Evolutionary conservation across 2,113 vertebrate genomes (phyloP), one percentile per base, ranked within the genome.

Genomic region (Chaetops frenatus): DNA sequence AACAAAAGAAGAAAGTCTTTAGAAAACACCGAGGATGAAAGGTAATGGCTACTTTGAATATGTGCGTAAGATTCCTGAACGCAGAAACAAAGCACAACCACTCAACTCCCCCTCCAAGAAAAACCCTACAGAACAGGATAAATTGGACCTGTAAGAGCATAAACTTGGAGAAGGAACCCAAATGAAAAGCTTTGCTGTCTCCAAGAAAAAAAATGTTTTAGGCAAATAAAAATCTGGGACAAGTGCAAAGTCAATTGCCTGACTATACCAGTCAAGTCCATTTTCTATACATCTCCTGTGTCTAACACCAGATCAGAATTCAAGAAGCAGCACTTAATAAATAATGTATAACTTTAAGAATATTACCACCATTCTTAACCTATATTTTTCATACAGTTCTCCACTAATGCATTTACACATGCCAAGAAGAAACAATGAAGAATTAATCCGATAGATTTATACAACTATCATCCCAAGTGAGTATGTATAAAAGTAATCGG

Each of bases 51-150:
- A 8, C 25, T 72, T 76, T 1, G 0, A 91, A 53, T 28, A 72
- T 67, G 23, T 15, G 72, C 54, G 4, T 61, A 48, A 62, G 28
- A 58, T 60, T 47, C 9, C 28, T 56, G 48, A 86, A n/a, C 4
- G 13, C 1, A 15, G 21, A 51, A 79, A 57, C 13, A 45, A 86
- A 53, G 44, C n/a, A 23, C 16, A 62, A 20, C 16, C 23, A 33
- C 8, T 66, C 27, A 53, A 21, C 7, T 10, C 1, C 3, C 2
- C 11, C 12, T 6, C 6, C 1, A 2, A 4, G 5, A 50, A 67
- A 67, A 54, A 16, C 3, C 12, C 44, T 19, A 58, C 8, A n/a
- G 8, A 61, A 48, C 1, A 36, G 19, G 15, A 83, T 25, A 67
- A 66, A 58, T 3, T 33, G 6, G 38, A 29, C 54, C 22, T 23